Evolutionary conservation across 1,140 invertebrate species (phyloP).

Genomic region (Cataglyphis hispanica): DNA sequence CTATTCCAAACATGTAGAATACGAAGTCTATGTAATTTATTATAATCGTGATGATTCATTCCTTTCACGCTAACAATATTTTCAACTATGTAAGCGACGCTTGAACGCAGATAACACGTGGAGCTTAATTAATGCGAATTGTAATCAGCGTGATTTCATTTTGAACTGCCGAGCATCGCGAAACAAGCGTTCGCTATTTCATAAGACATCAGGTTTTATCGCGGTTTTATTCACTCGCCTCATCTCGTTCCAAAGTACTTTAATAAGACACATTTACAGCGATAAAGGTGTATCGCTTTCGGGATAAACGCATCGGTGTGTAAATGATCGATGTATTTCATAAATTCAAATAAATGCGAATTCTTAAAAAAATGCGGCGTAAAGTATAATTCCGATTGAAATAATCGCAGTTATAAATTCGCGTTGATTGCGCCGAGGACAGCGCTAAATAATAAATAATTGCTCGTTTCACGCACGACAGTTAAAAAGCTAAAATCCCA

Average conservation of each 20-base stretch:
- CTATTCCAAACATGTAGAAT: too few relatives aligned
- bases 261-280: slow-evolving; percentile 26
- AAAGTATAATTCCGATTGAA: background rate
- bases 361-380: background rate
- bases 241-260: background rate
- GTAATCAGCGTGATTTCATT: background rate
- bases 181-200: slow-evolving; percentile 24
- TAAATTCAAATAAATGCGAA: background rate
- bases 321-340: background rate
- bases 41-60: too few relatives aligned
- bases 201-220: slow-evolving; percentile 26
- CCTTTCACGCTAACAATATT: background rate
- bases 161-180: slow-evolving; percentile 20
- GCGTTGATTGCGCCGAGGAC: background rate
- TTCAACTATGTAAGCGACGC: background rate
- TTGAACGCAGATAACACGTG: background rate
- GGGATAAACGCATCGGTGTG: background rate
- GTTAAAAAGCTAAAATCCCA: slow-evolving; percentile 13
- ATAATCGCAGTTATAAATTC: slow-evolving; percentile 7
- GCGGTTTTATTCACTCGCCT: slow-evolving; percentile 1
- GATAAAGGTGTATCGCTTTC: slow-evolving; percentile 14
- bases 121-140: slow-evolving; percentile 17
- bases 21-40: background rate
- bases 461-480: background rate
- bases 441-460: slow-evolving; percentile 35